A percentile compares a stretch with the other conserved stretches of the same genome.
Evolutionary conservation across 2,797 vertebrate species (phyloP).

Genomic region (Acipenser ruthenus): DNA sequence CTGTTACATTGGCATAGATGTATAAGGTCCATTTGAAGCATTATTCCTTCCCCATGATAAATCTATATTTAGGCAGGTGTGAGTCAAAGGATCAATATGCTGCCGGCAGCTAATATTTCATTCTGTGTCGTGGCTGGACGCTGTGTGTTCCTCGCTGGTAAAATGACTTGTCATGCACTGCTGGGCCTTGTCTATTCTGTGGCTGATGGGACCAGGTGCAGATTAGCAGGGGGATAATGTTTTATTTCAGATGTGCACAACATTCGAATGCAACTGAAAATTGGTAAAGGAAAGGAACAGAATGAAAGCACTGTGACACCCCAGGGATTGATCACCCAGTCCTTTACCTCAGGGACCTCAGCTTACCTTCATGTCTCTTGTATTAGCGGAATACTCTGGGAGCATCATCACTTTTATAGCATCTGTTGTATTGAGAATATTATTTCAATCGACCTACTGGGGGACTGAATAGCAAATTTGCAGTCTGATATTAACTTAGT

Average conservation of each 20-base stretch:
- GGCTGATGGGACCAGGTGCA: slow-evolving; percentile 19
- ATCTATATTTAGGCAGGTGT: slow-evolving; percentile 46
- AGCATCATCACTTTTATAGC: too few relatives aligned
- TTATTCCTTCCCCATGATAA: slow-evolving; percentile 33
- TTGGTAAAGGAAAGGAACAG: neutral
- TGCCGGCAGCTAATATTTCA: slow-evolving; percentile 51
- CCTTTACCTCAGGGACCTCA: neutral
- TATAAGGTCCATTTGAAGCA: slow-evolving; percentile 25
- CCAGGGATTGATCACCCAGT: neutral
- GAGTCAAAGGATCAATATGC: slow-evolving; percentile 42
- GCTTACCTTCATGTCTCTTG: too few relatives aligned
- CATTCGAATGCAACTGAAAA: neutral
- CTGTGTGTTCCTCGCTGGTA: slow-evolving; percentile 2
- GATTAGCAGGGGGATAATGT: slow-evolving; percentile 9
- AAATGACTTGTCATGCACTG: slow-evolving; percentile 30
- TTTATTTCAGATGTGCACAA: slow-evolving; percentile 7
- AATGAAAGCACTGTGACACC: neutral
- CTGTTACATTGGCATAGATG: slow-evolving; percentile 30
- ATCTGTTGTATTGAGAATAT: too few relatives aligned
- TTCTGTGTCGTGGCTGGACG: slow-evolving; percentile 27
- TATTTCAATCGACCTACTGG: too few relatives aligned
- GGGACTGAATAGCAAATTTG: too few relatives aligned
- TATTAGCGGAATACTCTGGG: too few relatives aligned
- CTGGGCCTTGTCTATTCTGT: slow-evolving; percentile 25
- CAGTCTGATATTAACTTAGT: too few relatives aligned